Evolutionary conservation across 2,888 invertebrate genomes (phyloP), one percentile per base, ranked within the genome.

Genomic region (Acronicta alni): DNA sequence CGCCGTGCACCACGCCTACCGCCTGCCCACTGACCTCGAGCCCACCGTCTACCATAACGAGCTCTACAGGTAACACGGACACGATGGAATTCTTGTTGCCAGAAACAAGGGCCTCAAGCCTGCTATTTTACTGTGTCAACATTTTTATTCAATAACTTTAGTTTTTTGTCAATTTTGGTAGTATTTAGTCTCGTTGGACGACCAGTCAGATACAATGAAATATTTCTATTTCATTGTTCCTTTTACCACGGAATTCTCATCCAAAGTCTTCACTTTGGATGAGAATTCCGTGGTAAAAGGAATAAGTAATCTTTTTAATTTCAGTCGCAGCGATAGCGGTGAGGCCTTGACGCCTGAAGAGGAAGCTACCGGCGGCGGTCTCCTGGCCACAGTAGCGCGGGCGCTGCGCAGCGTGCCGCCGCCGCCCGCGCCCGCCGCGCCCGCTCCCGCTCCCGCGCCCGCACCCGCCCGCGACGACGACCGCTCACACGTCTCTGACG

Each of bases 41-140:
- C 97, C 97, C 81, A 96, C 96, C 58, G 96, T 97, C 75, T 97
- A 96, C 87, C 97, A 97, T 83, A 97, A 97, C 79, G 97, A 97
- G 86, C 47, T 58, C 12, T 58, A 58, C 52, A 58, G 58, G 58
- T 58, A 30, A 30, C 7, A 23, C 30, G n/a, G n/a, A n/a, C n/a
- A n/a, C n/a, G n/a, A n/a, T n/a, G n/a, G n/a, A n/a, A n/a, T n/a
- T n/a, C n/a, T n/a, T n/a, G n/a, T n/a, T n/a, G n/a, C n/a, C n/a
- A n/a, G n/a, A n/a, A n/a, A n/a, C n/a, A n/a, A n/a, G n/a, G n/a
- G n/a, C n/a, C n/a, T n/a, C n/a, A n/a, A n/a, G n/a, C n/a, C n/a
- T n/a, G n/a, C n/a, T n/a, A n/a, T n/a, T n/a, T n/a, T n/a, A n/a
- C n/a, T n/a, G n/a, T n/a, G n/a, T n/a, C n/a, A n/a, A n/a, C n/a